Evolutionary conservation across 2,797 vertebrate species (phyloP), one percentile per base, ranked within the genome.

Genomic region (Peromyscus nudipes): DNA sequence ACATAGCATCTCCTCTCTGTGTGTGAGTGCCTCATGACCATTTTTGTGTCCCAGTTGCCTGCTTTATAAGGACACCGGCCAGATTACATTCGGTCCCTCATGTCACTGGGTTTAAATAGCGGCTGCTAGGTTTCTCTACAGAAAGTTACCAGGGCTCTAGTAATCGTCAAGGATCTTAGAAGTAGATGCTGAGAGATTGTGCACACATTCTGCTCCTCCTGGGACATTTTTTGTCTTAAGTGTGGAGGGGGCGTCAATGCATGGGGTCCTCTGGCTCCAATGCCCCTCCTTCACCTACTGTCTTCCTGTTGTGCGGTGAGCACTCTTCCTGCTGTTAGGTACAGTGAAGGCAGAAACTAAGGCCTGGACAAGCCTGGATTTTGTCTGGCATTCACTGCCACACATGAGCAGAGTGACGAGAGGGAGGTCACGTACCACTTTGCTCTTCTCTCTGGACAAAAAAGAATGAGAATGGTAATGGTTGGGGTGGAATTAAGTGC

Each of bases 301-400:
- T 16, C 17, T 64, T 83, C 43, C 64, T 40, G 0, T 16, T 11
- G 1, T 65, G 19, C 43, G 73, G 6, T 34, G 34, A 13, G 1
- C 46, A 17, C 7, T 17, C 19, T 40, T n/a, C 55, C 4, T 6
- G 7, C n/a, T 8, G 80, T 46, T 23, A 25, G 65, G n/a, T 3
- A 25, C 4, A 46, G n/a, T 25, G 37, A 29, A n/a, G 31, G 7
- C 31, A 67, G 31, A 9, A 21, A 64, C 76, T 73, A n/a, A 52
- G 25, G 13, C 3, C 7, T 0, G 0, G 46, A n/a, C 29, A n/a
- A 17, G 21, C n/a, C 60, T n/a, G 65, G 19, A 4, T 76, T 88
- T 55, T 25, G 46, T n/a, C 25, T 62, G 75, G 34, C 1, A 2
- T 52, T 65, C 73, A n/a, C 8, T n/a, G 88, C 64, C 57, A n/a